Conservation (phyloP, 2,797 vertebrate species). For the Enteromius treurensis region DNA sequence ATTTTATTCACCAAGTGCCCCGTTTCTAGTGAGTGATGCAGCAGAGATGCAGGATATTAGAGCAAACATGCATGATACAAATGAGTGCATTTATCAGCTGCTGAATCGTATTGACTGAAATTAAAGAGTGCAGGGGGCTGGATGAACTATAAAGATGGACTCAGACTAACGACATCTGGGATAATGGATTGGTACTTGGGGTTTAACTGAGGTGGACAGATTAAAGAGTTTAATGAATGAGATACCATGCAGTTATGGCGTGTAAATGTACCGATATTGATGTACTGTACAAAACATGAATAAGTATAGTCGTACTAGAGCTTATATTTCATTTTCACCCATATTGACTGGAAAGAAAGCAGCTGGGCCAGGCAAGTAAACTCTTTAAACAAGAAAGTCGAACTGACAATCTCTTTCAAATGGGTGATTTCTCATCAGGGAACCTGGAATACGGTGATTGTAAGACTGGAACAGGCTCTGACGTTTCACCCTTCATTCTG, state of each 20-base stretch:
- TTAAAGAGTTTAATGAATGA: conserved; percentile 60
- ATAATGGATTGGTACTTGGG: conserved; percentile 62
- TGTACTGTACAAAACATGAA: conserved; percentile 47
- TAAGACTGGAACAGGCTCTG: conserved; percentile 41
- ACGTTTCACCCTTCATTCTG: conserved; percentile 39
- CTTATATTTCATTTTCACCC: conserved; percentile 33
- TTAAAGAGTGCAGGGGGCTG: conserved; percentile 58
- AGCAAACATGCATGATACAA: conserved; percentile 64
- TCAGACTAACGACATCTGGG: conserved; percentile 39
- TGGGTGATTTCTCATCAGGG: conserved; percentile 54
- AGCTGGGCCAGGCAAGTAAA: conserved; percentile 27
- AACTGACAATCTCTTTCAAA: conserved; percentile 54
- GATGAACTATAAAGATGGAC: conserved; percentile 43
- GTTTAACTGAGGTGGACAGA: conserved; percentile 62
- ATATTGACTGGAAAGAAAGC: conserved; percentile 7
- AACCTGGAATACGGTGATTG: conserved; percentile 37
- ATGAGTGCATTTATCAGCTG: conserved; percentile 68
- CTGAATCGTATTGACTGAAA: conserved; percentile 66
- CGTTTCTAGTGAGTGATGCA: conserved; percentile 28
- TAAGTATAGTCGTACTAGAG: conserved; percentile 24
- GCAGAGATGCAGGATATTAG: conserved; percentile 54
- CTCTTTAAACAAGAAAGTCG: conserved; percentile 43
- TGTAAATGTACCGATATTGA: conserved; percentile 51
- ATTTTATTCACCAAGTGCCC: background rate
- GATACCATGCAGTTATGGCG: conserved; percentile 50